These are phyloP conservation scores for Synergus itoensis DNA, from an alignment of 2,888 invertebrate species.

Conservation along the genomic window DNA sequence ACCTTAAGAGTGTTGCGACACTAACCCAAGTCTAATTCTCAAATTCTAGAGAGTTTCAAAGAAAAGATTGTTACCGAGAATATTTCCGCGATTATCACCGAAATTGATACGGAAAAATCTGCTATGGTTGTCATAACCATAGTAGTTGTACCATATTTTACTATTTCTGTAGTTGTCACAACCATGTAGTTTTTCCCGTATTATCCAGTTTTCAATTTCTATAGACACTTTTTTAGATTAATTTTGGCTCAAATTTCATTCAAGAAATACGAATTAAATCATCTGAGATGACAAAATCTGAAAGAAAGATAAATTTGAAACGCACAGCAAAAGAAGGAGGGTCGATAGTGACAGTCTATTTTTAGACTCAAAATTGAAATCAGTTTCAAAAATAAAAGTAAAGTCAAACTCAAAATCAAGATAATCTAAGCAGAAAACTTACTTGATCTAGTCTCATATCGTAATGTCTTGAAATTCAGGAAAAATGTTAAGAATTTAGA, in stretches of 20 bases:
- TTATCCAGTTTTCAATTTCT: too few relatives aligned
- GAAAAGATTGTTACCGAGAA: too few relatives aligned
- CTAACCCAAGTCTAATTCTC: too few relatives aligned
- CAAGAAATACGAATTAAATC: background rate
- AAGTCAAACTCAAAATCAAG: background rate
- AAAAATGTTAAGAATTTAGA: background rate
- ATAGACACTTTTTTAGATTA: background rate
- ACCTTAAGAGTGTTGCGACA: too few relatives aligned
- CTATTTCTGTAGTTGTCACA: too few relatives aligned
- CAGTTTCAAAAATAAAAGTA: background rate
- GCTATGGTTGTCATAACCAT: too few relatives aligned
- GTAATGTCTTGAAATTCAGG: background rate
- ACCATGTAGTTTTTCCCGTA: too few relatives aligned
- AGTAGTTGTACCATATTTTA: too few relatives aligned
- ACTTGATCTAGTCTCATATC: background rate
- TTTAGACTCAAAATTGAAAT: background rate
- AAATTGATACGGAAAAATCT: too few relatives aligned
- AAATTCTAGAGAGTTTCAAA: too few relatives aligned
- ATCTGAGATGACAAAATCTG: conserved; percentile 1
- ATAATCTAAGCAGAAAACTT: background rate
- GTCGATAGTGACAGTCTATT: background rate
- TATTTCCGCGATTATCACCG: too few relatives aligned
- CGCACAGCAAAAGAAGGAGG: conserved; percentile 1
- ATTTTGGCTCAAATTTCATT: background rate
- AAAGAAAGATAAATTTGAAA: background rate